Evolutionary conservation across 1,140 invertebrate species (phyloP), one percentile per base, ranked within the genome.

Genomic region (Bombus pyrosoma): DNA sequence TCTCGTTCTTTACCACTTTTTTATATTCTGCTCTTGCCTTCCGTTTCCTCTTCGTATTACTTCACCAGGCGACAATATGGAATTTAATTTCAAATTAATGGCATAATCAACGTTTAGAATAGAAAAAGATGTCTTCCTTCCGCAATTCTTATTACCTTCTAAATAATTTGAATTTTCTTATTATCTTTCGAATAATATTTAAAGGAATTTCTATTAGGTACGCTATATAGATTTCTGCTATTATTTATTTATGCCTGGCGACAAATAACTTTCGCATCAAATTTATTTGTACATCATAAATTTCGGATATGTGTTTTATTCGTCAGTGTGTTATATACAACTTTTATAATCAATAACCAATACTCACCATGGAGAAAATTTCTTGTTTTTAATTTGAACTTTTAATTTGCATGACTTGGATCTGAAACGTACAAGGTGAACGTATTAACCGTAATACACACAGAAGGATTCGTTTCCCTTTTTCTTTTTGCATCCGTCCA

Each of bases 1-100:
- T 6, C 10, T 22, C 6, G 12, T 82, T 37, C 73, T 62, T 53
- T n/a, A 41, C 18, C 37, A 47, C 39, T 75, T 66, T 86, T 81
- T 74, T n/a, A 37, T 37, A 41, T 64, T 34, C 62, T 39, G 43
- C 34, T 28, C 34, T 32, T 62, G 43, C 25, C 25, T 32, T 39
- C 39, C 59, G 9, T 57, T n/a, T 37, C 41, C 25, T 57, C 37
- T 25, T 9, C 28, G 41, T 32, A 32, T 62, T 41, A 13, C 25
- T 71, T 39, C 22, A 32, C 5, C 5, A 15, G 18, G 41, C 69
- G 37, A 15, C 25, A 47, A 37, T 41, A 12, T 25, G 25, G 3
- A 66, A 43, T 3, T 22, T 32, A 32, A 66, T 64, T 32, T 37
- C 10, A 41, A 71, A 41, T 71, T 39, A 12, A 12, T 8, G 3